A percentile compares a stretch with the other conserved stretches of the same genome.
These are phyloP conservation scores for Cancer borealis DNA, from an alignment of 2,888 invertebrate species.

Conservation along the genomic window DNA sequence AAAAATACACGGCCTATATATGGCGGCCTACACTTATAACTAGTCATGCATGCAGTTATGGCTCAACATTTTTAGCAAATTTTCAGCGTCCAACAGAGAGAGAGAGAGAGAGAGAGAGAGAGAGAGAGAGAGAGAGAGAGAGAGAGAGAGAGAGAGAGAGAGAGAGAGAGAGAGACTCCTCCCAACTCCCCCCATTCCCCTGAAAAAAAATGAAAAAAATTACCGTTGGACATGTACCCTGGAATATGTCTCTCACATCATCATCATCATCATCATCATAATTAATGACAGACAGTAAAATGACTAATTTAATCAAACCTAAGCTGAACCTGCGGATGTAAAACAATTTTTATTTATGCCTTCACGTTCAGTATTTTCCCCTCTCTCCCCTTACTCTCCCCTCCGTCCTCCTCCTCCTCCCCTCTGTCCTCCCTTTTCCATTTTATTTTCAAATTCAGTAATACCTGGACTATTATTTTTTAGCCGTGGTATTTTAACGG, in stretches of 20 bases:
- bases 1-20: background rate
- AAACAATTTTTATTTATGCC: too few relatives aligned
- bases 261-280: too few relatives aligned
- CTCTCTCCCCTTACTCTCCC: background rate
- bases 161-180: background rate
- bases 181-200: too few relatives aligned
- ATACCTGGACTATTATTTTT: slow-evolving; percentile 11
- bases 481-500: slow-evolving; percentile 3
- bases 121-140: slow-evolving; percentile 17
- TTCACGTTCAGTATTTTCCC: background rate
- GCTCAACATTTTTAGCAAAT: background rate
- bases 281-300: too few relatives aligned
- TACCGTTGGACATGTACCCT: background rate
- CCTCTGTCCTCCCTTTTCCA: background rate
- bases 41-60: background rate
- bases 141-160: slow-evolving; percentile 1
- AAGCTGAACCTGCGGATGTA: too few relatives aligned
- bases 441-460: slow-evolving; percentile 5
- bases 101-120: background rate
- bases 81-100: background rate
- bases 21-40: background rate
- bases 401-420: background rate
- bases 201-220: background rate
- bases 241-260: background rate
- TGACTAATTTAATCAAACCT: too few relatives aligned